A percentile compares a stretch with the other conserved stretches of the same genome.
These are phyloP conservation scores for Spea hammondii DNA, from an alignment of 2,797 vertebrate genomes.

Conservation along the genomic window DNA sequence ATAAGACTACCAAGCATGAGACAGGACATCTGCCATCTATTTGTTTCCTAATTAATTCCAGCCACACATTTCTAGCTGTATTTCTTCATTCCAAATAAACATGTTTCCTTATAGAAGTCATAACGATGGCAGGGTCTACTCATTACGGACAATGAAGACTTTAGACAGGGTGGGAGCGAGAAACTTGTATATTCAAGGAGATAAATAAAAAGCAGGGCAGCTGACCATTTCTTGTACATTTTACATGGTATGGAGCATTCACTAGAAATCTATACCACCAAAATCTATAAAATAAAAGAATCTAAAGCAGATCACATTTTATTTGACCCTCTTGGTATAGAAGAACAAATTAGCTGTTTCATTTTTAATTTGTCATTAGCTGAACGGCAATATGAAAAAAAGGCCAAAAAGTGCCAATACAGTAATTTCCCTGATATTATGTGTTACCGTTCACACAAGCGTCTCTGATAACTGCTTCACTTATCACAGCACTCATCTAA, in stretches of 20 bases:
- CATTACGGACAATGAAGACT: neutral
- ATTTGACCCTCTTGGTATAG: no score
- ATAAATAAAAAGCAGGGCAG: neutral
- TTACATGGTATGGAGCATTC: neutral
- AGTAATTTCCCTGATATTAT: no score
- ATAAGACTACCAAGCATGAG: conserved; percentile 48
- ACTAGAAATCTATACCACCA: neutral
- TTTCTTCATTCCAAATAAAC: conserved; percentile 43
- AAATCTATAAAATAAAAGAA: neutral
- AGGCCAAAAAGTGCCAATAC: no score
- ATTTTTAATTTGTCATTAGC: no score
- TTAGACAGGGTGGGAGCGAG: neutral
- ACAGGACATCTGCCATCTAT: conserved; percentile 52
- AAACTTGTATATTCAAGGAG: neutral
- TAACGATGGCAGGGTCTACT: conserved; percentile 12
- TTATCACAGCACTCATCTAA: neutral
- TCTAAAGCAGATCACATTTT: neutral
- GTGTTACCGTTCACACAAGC: neutral
- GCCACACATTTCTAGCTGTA: conserved; percentile 33
- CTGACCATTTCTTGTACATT: no score
- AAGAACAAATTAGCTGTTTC: no score
- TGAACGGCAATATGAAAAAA: no score
- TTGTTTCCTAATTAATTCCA: conserved; percentile 49
- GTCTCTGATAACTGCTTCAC: neutral
- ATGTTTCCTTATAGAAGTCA: conserved; percentile 26